phyloP scores from a whole-genome alignment of 1,140 invertebrate genomes.

The Coelopa frigida region DNA sequence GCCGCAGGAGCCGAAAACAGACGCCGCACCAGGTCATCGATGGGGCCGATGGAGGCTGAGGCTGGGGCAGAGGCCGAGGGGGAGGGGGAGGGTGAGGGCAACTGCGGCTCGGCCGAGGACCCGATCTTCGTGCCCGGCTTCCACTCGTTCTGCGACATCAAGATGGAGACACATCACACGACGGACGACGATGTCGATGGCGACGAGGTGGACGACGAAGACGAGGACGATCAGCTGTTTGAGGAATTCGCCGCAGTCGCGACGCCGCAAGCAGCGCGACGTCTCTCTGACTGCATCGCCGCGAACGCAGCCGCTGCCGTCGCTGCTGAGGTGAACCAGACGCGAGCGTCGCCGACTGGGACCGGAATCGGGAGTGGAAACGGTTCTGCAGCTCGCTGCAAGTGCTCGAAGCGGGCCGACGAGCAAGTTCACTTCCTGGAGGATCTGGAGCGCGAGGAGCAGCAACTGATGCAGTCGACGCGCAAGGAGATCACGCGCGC shows the following conservation, averaged over 20 bases:
- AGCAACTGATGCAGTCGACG: conserved; percentile 36
- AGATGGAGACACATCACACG: conserved; percentile 10
- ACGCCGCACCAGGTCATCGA: no score
- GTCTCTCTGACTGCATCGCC: conserved; percentile 30
- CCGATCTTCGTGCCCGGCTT: no score
- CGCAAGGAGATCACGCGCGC: conserved; percentile 31
- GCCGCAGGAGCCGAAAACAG: no score
- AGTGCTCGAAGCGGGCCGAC: conserved; percentile 32
- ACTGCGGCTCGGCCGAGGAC: not conserved
- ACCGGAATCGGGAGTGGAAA: not conserved
- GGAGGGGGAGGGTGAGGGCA: conserved; percentile 18
- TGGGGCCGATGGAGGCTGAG: no score
- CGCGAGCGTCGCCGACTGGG: not conserved
- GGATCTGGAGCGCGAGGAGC: conserved; percentile 27
- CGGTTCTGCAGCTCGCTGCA: conserved; percentile 15
- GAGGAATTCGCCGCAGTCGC: conserved; percentile 28
- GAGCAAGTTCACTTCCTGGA: conserved; percentile 35
- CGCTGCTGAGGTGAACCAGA: not conserved
- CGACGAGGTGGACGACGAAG: no score
- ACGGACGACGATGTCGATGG: conserved; percentile 4
- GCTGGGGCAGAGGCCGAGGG: no score
- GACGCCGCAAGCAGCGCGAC: conserved; percentile 31
- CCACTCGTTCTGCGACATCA: not conserved
- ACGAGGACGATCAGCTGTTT: conserved; percentile 13
- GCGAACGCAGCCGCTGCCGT: conserved; percentile 24